These are phyloP conservation scores for Zaprionus taronus DNA, from an alignment of 1,140 invertebrate species.

Conservation along the genomic window DNA sequence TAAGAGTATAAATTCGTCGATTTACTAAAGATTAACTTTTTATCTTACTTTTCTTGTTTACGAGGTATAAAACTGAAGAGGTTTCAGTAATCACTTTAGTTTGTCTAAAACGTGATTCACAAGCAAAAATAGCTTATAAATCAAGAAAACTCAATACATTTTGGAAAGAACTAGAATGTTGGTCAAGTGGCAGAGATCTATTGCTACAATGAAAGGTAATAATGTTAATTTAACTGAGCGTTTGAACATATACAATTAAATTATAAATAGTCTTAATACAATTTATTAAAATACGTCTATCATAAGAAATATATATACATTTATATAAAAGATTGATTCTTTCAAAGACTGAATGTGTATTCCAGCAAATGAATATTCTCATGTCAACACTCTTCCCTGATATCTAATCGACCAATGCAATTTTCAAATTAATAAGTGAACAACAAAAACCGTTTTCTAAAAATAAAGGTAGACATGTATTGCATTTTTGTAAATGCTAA, in stretches of 20 bases:
- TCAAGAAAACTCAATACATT: too few species aligned
- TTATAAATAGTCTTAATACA: too few species aligned
- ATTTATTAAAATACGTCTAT: too few species aligned
- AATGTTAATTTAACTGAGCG: too few species aligned
- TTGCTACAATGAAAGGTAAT: background rate
- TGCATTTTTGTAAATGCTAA: conserved; percentile 1
- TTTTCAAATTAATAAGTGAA: background rate
- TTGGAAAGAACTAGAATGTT: background rate
- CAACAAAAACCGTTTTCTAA: background rate
- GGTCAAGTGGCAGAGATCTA: background rate
- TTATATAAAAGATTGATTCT: too few species aligned
- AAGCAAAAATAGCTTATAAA: background rate
- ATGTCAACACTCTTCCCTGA: background rate
- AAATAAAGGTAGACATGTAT: background rate
- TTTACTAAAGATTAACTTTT: background rate
- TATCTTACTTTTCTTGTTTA: too few species aligned
- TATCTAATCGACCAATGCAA: background rate
- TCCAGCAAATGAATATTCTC: background rate
- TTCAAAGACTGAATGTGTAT: too few species aligned
- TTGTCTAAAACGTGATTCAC: background rate
- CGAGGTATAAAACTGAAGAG: background rate
- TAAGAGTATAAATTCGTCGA: background rate
- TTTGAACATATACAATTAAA: too few species aligned
- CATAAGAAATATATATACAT: too few species aligned
- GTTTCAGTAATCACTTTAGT: background rate